phyloP scores from a whole-genome alignment of 2,797 vertebrate genomes.

The Esox lucius region DNA sequence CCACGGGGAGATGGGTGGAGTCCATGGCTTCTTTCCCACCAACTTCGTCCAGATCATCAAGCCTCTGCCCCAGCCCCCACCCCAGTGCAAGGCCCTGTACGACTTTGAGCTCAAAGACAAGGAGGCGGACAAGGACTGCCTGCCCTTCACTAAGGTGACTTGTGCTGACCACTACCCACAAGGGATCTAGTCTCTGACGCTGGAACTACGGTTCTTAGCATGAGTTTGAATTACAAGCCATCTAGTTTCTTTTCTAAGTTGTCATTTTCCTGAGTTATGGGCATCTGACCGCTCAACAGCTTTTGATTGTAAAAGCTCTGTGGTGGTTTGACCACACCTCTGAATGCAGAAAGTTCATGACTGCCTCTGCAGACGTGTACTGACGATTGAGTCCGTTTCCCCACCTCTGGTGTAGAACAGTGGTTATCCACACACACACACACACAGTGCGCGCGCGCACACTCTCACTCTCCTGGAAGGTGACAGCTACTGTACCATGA shows the following conservation, averaged over 20 bases:
- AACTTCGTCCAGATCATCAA: conserved; percentile 99
- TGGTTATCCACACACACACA: neutral
- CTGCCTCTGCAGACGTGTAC: neutral
- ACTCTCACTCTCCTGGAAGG: neutral
- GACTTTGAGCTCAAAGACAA: conserved; percentile 99
- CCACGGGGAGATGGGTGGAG: conserved; percentile 93
- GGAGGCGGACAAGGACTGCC: conserved; percentile 98
- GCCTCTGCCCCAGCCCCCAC: conserved; percentile 93
- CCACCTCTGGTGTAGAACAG: neutral
- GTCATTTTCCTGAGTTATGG: conserved; percentile 52
- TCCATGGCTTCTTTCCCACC: conserved; percentile 97
- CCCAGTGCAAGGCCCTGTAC: conserved; percentile 98
- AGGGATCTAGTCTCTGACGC: neutral
- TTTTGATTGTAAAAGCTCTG: conserved; percentile 16
- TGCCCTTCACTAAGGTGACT: conserved; percentile 94
- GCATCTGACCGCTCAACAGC: conserved; percentile 35
- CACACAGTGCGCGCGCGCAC: neutral
- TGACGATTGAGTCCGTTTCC: neutral
- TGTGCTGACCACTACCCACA: neutral
- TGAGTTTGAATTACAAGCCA: neutral
- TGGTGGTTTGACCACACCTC: neutral
- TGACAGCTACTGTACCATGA: neutral
- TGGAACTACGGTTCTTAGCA: neutral
- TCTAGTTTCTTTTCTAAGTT: conserved; percentile 25
- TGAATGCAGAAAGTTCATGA: neutral